A percentile compares a stretch with the other conserved stretches of the same genome.
These are phyloP conservation scores for Bombycilla garrulus DNA, from an alignment of 2,113 vertebrate genomes.

Conservation along the genomic window DNA sequence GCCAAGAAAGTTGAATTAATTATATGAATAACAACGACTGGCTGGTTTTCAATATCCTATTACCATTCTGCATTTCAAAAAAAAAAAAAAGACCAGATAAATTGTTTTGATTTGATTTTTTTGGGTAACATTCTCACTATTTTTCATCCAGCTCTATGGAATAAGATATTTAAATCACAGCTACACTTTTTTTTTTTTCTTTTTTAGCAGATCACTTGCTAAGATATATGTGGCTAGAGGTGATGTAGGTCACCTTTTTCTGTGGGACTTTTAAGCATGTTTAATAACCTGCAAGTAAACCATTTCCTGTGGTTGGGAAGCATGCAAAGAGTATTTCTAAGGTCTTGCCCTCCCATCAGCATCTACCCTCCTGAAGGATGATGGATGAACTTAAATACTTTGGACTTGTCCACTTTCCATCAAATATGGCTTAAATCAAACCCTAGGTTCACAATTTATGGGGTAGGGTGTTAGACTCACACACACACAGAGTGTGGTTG, in stretches of 20 bases:
- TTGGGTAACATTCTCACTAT: neutral
- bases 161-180: neutral
- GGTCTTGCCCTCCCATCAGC: neutral
- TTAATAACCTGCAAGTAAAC: neutral
- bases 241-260: neutral
- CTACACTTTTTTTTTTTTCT: neutral
- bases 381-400: neutral
- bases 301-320: fast-evolving
- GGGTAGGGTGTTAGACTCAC: neutral
- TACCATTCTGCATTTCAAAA: neutral
- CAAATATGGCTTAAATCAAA: neutral
- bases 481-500: neutral
- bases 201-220: neutral
- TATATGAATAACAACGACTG: neutral
- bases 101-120: neutral
- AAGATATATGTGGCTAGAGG: neutral
- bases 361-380: neutral
- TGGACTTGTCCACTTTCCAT: neutral
- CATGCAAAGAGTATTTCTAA: neutral
- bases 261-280: neutral
- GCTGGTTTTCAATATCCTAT: neutral
- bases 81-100: neutral
- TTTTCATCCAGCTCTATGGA: neutral
- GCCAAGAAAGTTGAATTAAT: neutral
- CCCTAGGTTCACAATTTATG: neutral